Evolutionary conservation across 2,113 vertebrate genomes (phyloP).

Genomic region (Phyllopteryx taeniolatus): DNA sequence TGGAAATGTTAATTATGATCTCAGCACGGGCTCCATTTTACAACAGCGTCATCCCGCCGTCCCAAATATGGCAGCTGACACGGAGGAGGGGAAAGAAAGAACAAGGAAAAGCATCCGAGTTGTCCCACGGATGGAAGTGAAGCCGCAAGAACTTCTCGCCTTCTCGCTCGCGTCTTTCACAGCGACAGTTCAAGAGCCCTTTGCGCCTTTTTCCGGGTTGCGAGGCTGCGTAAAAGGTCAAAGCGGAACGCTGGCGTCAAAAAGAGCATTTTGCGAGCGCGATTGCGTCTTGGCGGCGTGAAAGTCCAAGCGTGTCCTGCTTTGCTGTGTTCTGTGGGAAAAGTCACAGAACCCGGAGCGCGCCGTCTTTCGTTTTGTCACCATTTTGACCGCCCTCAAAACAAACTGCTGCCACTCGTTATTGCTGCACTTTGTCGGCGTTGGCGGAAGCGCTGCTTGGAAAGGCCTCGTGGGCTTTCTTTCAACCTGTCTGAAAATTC

Average conservation of each 20-base stretch:
- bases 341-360: background rate
- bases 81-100: background rate
- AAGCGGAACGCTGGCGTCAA: background rate
- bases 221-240: background rate
- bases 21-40: constrained; percentile 77
- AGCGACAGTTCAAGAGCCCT: background rate
- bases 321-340: background rate
- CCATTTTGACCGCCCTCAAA: no score
- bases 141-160: background rate
- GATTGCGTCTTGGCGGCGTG: background rate
- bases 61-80: constrained; percentile 71
- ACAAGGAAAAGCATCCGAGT: background rate
- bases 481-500: background rate
- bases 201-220: no score
- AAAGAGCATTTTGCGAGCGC: background rate
- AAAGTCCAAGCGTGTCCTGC: background rate
- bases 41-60: constrained; percentile 69
- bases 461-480: background rate
- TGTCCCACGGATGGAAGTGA: background rate
- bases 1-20: constrained; percentile 81
- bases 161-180: background rate
- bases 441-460: background rate
- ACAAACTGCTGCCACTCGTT: no score
- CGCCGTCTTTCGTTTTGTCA: no score
- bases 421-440: no score